Conservation (phyloP, 2,888 invertebrate genomes). For the Phoenoteleia sp. region DNA sequence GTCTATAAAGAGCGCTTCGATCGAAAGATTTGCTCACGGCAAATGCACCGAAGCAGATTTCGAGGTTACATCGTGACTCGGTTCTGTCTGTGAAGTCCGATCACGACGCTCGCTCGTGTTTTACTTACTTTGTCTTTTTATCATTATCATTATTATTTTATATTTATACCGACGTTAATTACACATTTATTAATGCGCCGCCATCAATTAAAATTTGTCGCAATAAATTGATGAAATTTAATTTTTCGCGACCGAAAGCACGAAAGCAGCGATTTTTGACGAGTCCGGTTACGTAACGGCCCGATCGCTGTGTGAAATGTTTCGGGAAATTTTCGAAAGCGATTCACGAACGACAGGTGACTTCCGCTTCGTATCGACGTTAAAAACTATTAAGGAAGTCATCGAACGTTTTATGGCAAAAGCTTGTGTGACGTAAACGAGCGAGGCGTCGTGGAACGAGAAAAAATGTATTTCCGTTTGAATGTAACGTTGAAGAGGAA, state of each 20-base stretch:
- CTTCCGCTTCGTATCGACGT: constrained; percentile 67
- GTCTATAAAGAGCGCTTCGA: constrained; percentile 78
- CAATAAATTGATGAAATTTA: constrained; percentile 34
- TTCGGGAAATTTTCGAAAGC: constrained; percentile 68
- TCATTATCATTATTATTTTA: constrained; percentile 59
- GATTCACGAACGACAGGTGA: constrained; percentile 73
- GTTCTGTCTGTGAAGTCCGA: constrained; percentile 75
- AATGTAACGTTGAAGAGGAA: constrained; percentile 64
- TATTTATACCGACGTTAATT: constrained; percentile 62
- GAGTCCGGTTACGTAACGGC: constrained; percentile 8
- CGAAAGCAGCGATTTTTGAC: neutral
- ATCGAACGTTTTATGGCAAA: constrained; percentile 71
- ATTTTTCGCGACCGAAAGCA: neutral
- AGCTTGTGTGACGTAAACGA: constrained; percentile 71
- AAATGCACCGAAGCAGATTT: constrained; percentile 78
- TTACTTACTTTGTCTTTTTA: constrained; percentile 58
- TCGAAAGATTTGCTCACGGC: constrained; percentile 80
- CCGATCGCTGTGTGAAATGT: constrained; percentile 30
- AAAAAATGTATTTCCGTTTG: constrained; percentile 74
- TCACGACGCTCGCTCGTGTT: constrained; percentile 76
- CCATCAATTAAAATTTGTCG: constrained; percentile 55
- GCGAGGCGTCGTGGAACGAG: constrained; percentile 71
- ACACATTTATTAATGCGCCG: constrained; percentile 53
- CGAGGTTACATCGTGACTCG: constrained; percentile 82
- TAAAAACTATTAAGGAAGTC: constrained; percentile 72